Evolutionary conservation across 2,113 vertebrate genomes (phyloP), one percentile per base, ranked within the genome.

Genomic region (Catharus minimus): DNA sequence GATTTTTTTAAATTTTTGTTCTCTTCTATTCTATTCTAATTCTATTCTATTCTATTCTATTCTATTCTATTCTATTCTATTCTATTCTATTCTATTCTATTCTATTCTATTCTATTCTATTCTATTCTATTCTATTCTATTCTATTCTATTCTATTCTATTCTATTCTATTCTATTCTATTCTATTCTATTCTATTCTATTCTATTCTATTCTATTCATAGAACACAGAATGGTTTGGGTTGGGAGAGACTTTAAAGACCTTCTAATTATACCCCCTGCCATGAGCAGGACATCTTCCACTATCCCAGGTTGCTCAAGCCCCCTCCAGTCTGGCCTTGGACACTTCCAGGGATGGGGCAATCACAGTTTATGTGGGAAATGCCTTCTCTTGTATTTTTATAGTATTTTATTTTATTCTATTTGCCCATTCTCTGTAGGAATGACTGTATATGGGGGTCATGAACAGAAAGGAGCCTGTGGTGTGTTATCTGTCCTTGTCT

Each of bases 321-420:
- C 18, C 0, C 0, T 20, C 18, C 75, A 50, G 0, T 44, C 26
- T 43, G 12, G 7, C 32, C 15, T 57, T 22, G 50, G 7, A 24
- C 23, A 65, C 15, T 58, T 0, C 12, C 18, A 80, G 15, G 58
- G 22, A 58, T 72, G n/a, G 6, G 4, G 5, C 44, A 80, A 32
- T 6, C 38, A 58, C 18, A 28, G 32, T 15, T 52, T 3, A 5
- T 39, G 5, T 58, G 44, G 28, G n/a, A 57, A 88, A 39, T 73
- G 24, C 2, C 3, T 23, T 36, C 11, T 27, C 56, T 47, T 52
- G 7, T n/a, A 11, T 38, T 61, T 55, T 78, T 74, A 13, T 49
- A 20, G 9, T 56, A 23, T 60, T 71, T 55, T 44, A 15, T 33
- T 86, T 49, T 24, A 30, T 15, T 85, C 67, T 38, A n/a, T 64